These are phyloP conservation scores for Gulo gulo DNA, from an alignment of 2,113 vertebrate species.

Conservation along the genomic window DNA sequence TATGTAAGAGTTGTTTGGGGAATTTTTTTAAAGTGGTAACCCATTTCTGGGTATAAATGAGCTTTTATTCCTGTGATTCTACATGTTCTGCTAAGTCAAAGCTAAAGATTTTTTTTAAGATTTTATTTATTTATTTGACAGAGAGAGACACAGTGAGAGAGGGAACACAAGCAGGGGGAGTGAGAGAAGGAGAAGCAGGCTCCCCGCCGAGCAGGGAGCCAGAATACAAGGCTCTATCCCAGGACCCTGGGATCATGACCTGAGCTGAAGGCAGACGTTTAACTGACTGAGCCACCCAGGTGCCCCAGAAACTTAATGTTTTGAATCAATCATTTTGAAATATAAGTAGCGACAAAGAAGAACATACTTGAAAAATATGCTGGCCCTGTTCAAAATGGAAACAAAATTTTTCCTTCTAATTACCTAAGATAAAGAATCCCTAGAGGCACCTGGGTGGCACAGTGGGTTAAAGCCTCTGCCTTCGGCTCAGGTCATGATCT, in stretches of 20 bases:
- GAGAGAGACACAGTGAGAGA: no score
- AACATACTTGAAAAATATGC: slow-evolving; percentile 37
- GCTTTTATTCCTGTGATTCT: slow-evolving; percentile 29
- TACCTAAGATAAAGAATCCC: slow-evolving; percentile 13
- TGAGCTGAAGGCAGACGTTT: no score
- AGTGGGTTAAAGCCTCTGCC: no score
- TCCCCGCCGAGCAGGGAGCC: no score
- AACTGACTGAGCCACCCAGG: no score
- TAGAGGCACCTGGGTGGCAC: no score
- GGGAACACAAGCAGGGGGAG: no score
- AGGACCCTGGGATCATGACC: no score
- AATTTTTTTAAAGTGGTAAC: slow-evolving; percentile 59
- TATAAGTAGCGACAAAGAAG: slow-evolving; percentile 58
- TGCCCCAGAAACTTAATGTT: slow-evolving; percentile 9
- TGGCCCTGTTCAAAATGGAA: slow-evolving; percentile 21
- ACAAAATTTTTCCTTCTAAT: neutral
- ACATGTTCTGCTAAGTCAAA: slow-evolving; percentile 53
- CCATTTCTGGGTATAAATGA: slow-evolving; percentile 44
- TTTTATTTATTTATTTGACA: no score
- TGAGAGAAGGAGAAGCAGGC: no score
- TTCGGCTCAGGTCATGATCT: no score
- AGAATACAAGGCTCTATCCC: no score
- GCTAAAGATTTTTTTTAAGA: slow-evolving; percentile 34
- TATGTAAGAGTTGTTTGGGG: slow-evolving; percentile 52
- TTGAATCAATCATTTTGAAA: slow-evolving; percentile 43